Evolutionary conservation across 2,113 vertebrate species (phyloP).

Genomic region (Coturnix japonica): DNA sequence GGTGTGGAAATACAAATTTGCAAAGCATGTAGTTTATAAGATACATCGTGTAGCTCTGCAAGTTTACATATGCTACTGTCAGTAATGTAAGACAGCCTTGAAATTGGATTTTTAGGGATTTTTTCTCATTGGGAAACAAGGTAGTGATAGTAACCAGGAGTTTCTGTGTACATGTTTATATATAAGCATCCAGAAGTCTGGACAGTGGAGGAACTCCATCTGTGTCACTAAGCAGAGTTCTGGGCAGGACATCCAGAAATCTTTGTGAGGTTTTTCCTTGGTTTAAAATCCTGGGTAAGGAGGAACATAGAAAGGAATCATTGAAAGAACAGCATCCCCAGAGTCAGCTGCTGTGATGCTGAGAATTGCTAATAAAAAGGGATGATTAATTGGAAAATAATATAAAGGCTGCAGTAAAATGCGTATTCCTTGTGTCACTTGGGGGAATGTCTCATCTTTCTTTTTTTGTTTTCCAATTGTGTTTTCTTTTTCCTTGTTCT

Average conservation of each 20-base stretch:
- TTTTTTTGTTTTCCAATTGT: no score
- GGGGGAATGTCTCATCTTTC: neutral
- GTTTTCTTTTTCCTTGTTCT: neutral
- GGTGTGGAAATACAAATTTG: slow-evolving; percentile 32
- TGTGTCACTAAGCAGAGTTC: neutral
- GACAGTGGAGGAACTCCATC: neutral
- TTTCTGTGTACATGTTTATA: accelerated
- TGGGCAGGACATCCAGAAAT: neutral
- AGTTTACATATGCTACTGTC: slow-evolving; percentile 4
- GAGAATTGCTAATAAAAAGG: neutral
- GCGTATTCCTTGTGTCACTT: neutral
- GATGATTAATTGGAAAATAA: neutral
- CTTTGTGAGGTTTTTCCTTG: neutral
- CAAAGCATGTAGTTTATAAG: neutral
- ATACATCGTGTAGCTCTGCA: neutral
- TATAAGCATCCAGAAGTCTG: neutral
- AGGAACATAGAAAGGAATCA: neutral
- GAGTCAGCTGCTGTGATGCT: neutral
- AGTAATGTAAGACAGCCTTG: neutral
- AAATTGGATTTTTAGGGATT: slow-evolving; percentile 13
- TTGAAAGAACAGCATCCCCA: accelerated
- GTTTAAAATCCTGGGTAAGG: neutral
- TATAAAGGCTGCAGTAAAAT: neutral
- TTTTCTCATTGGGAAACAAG: neutral
- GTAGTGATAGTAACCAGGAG: neutral